A percentile compares a stretch with the other conserved stretches of the same genome.
phyloP scores from a whole-genome alignment of 2,113 vertebrate species.

The Lampris incognitus region DNA sequence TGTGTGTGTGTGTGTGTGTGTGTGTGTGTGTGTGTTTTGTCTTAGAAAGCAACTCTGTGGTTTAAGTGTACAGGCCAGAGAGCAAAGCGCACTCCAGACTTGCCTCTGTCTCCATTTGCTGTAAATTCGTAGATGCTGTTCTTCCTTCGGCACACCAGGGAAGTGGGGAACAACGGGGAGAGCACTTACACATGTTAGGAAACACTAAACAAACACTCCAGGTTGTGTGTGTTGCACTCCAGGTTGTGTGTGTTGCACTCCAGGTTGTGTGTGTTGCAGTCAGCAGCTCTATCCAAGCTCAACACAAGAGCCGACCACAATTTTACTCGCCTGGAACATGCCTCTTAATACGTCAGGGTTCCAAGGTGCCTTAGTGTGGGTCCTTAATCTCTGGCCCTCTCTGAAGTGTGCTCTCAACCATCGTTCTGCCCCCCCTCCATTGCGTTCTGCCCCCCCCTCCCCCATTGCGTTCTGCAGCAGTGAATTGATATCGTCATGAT shows the following conservation, averaged over 20 bases:
- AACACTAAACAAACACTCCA: conserved; percentile 17
- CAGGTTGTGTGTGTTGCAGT: not conserved
- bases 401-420: not conserved
- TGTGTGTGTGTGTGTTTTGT: conserved; percentile 26
- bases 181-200: conserved; percentile 22
- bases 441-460: not conserved
- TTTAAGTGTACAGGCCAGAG: conserved; percentile 33
- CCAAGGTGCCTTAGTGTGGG: conserved; percentile 78
- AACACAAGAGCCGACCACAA: not conserved
- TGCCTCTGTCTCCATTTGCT: conserved; percentile 27
- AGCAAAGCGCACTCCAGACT: conserved; percentile 4
- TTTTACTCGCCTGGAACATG: conserved; percentile 20
- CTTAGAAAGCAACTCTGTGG: conserved; percentile 14
- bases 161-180: conserved; percentile 29
- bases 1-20: conserved; percentile 18
- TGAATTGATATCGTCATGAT: not conserved
- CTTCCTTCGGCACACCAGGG: conserved; percentile 34
- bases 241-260: not conserved
- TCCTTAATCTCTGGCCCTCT: conserved; percentile 31
- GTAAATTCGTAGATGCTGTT: conserved; percentile 58
- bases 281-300: not conserved
- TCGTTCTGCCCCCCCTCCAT: not conserved
- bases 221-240: not conserved
- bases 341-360: conserved; percentile 69
- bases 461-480: conserved; percentile 11